Evolutionary conservation across 2,797 vertebrate species (phyloP), one percentile per base, ranked within the genome.

Genomic region (Geotrypetes seraphini): DNA sequence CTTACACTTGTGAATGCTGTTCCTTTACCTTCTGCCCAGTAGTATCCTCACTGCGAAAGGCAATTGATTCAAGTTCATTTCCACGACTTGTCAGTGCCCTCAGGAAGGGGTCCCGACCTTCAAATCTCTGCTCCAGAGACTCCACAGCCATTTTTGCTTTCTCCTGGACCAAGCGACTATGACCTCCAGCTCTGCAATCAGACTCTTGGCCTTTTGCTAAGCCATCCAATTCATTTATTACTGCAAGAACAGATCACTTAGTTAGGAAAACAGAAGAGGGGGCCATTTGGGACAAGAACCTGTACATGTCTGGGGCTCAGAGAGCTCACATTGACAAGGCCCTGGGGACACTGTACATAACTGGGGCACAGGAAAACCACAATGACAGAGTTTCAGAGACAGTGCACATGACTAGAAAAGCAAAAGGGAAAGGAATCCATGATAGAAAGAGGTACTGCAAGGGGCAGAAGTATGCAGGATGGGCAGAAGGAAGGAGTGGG

Each of bases 141-240:
- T 75, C 66, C 13, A 96, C 88, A 2, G 96, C 91, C 43, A 78
- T 71, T 45, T 80, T 84, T 53, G 96, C 93, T 50, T 87, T 88
- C 60, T 97, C 94, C 69, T 97, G 94, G 33, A 99, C 89, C 27
- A 81, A 78, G 16, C 85, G 86, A 34, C 85, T 83, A 25, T 97
- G 92, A 33, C 75, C 78, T 5, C 55, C 77, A 1, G 71, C 83
- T 8, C 81, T 74, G 58, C 74, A 74, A 60, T 85, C 83, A 40
- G 75, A 80, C 48, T 97, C 92, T 36, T 96, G 93, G 34, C 95
- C 95, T 68, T 93, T 95, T 35, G 95, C 92, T 69, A 99, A 81
- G 47, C 95, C 96, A 0, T 98, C 96, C 45, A 98, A 69, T 67
- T 99, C 96, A 22, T 93, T 98, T 59, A 99, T 96, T 71, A 99